A percentile compares a stretch with the other conserved stretches of the same genome.
Conservation (phyloP, 2,888 invertebrate genomes). For the Galerucella nymphaeae region DNA sequence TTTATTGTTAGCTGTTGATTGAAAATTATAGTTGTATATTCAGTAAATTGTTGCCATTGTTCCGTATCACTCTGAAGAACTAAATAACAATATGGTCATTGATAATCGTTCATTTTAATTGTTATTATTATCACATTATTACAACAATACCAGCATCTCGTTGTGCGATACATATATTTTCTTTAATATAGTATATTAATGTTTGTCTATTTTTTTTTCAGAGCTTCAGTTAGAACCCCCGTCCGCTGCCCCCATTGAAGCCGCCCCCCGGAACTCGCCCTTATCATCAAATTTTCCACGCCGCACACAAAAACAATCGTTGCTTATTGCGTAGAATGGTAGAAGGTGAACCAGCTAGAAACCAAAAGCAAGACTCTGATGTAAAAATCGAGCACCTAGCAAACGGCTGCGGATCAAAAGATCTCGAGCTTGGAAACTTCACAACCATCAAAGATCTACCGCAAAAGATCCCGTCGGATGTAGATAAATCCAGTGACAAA, state of each 20-base stretch:
- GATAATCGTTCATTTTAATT: too few species aligned
- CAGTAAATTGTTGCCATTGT: too few species aligned
- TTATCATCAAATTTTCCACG: slow-evolving; percentile 44
- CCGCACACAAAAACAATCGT: slow-evolving; percentile 48
- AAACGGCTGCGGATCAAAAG: slow-evolving; percentile 82
- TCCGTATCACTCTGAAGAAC: too few species aligned
- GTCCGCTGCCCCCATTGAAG: slow-evolving; percentile 61
- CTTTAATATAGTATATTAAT: slow-evolving; percentile 7
- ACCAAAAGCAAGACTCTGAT: slow-evolving; percentile 82
- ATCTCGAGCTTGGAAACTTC: slow-evolving; percentile 63
- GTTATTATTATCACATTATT: too few species aligned
- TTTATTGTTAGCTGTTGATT: too few species aligned
- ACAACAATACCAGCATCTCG: too few species aligned
- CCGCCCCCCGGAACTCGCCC: slow-evolving; percentile 54
- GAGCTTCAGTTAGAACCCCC: slow-evolving; percentile 55
- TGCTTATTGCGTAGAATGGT: slow-evolving; percentile 80
- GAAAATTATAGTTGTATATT: too few species aligned
- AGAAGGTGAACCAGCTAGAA: slow-evolving; percentile 87
- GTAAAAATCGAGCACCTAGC: slow-evolving; percentile 85
- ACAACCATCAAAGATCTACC: slow-evolving; percentile 50
- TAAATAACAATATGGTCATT: too few species aligned
- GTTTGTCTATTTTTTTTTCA: slow-evolving; percentile 51
- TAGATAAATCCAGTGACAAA: slow-evolving; percentile 72
- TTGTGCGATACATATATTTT: neutral
- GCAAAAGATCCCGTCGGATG: slow-evolving; percentile 67